These are phyloP conservation scores for Adelognathus sp. DNA, from an alignment of 2,888 invertebrate genomes.

Conservation along the genomic window DNA sequence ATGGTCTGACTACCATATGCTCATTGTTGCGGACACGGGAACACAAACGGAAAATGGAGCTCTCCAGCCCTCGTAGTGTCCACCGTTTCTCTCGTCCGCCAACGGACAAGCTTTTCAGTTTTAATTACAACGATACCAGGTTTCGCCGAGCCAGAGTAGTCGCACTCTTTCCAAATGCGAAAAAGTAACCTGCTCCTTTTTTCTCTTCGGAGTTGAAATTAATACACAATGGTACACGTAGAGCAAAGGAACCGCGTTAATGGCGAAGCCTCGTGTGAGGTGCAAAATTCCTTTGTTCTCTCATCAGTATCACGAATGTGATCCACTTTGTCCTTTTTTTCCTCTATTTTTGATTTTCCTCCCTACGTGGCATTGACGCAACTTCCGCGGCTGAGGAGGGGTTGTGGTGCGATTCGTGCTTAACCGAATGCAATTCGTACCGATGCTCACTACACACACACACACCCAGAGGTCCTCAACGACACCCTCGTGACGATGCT, in stretches of 20 bases:
- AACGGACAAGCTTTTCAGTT: constrained; percentile 16
- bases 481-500: constrained; percentile 39
- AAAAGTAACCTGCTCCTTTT: background rate
- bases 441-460: constrained; percentile 19
- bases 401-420: too few species aligned
- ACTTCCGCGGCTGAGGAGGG: too few species aligned
- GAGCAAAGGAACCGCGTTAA: background rate
- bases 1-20: too few species aligned
- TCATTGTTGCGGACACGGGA: constrained; percentile 11
- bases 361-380: too few species aligned
- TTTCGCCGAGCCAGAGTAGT: background rate
- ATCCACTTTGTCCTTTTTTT: constrained; percentile 15
- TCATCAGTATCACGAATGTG: constrained; percentile 5
- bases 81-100: background rate
- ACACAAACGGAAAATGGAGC: constrained; percentile 48
- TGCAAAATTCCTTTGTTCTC: constrained; percentile 32
- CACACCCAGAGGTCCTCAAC: too few species aligned
- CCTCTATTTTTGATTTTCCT: constrained; percentile 16
- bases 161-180: background rate
- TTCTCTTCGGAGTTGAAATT: background rate
- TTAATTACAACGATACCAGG: background rate
- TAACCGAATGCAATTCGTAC: constrained; percentile 45
- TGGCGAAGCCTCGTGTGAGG: background rate
- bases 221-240: background rate
- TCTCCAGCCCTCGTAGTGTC: background rate